A percentile compares a stretch with the other conserved stretches of the same genome.
phyloP scores from a whole-genome alignment of 2,888 invertebrate genomes.

The Fragum fragum region DNA sequence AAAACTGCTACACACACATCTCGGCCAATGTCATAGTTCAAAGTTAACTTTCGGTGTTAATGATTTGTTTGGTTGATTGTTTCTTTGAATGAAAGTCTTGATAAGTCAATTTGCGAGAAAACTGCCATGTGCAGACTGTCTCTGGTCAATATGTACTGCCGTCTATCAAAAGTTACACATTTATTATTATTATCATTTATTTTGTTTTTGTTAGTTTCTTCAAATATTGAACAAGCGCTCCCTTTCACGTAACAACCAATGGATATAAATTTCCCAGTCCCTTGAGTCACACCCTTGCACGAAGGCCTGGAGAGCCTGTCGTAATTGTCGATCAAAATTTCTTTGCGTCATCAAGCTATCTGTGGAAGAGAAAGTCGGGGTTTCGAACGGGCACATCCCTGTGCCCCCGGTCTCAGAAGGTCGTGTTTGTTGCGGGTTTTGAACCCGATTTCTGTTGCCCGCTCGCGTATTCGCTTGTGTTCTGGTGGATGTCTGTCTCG shows the following conservation, averaged over 20 bases:
- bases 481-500: neutral
- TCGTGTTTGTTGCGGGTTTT: neutral
- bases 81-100: too few relatives aligned
- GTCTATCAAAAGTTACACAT: too few relatives aligned
- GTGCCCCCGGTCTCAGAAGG: neutral
- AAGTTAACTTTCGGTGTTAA: too few relatives aligned
- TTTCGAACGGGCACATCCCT: conserved; percentile 25
- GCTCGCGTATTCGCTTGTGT: neutral
- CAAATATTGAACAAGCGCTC: conserved; percentile 44
- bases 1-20: too few relatives aligned
- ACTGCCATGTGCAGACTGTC: too few relatives aligned
- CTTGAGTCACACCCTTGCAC: conserved; percentile 44
- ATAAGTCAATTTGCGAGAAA: too few relatives aligned
- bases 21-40: too few relatives aligned
- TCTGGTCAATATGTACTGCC: too few relatives aligned
- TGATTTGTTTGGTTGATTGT: too few relatives aligned
- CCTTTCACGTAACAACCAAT: conserved; percentile 54
- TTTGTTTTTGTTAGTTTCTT: neutral
- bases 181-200: too few relatives aligned
- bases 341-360: conserved; percentile 44
- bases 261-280: conserved; percentile 42
- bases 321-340: conserved; percentile 49
- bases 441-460: neutral
- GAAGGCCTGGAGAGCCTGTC: conserved; percentile 46
- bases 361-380: conserved; percentile 33